Percentiles rank a stretch among this genome's conserved stretches.
Conservation (phyloP, 2,888 invertebrate species). For the Lithophane socia region DNA sequence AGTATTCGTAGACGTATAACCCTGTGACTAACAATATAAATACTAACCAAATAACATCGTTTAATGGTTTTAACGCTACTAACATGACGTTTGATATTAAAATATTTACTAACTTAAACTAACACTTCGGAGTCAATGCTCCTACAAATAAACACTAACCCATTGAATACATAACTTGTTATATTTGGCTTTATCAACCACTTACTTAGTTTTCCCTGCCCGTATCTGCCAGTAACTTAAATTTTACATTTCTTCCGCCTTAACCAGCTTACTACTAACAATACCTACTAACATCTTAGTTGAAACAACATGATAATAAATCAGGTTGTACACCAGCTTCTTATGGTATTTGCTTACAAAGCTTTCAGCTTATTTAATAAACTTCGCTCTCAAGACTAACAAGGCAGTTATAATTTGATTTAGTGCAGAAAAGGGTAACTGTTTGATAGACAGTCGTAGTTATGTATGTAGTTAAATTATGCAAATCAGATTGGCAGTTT, state of each 20-base stretch:
- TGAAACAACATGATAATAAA: slow-evolving; percentile 53
- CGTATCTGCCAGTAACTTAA: slow-evolving; percentile 3
- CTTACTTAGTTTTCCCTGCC: slow-evolving; percentile 9
- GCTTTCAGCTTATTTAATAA: slow-evolving; percentile 50
- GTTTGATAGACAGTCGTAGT: slow-evolving; percentile 53
- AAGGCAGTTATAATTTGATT: slow-evolving; percentile 63
- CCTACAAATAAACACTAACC: slow-evolving; percentile 35
- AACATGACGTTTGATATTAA: background rate
- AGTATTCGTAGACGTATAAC: slow-evolving; percentile 16
- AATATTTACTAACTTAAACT: slow-evolving; percentile 5
- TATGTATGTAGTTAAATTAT: slow-evolving; percentile 24
- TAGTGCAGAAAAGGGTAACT: slow-evolving; percentile 42
- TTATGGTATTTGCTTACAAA: slow-evolving; percentile 50
- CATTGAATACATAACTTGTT: slow-evolving; percentile 22
- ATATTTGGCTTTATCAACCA: slow-evolving; percentile 20
- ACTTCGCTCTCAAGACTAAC: slow-evolving; percentile 47
- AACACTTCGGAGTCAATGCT: slow-evolving; percentile 34
- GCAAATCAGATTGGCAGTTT: slow-evolving; percentile 12
- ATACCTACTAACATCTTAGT: slow-evolving; percentile 43
- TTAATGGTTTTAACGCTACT: background rate
- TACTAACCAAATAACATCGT: background rate
- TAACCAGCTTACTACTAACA: slow-evolving; percentile 18
- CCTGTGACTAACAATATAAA: background rate
- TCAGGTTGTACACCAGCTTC: slow-evolving; percentile 33
- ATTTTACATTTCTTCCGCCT: slow-evolving; percentile 36